phyloP scores from a whole-genome alignment of 2,888 invertebrate genomes.

The Ramazzottius varieornatus region DNA sequence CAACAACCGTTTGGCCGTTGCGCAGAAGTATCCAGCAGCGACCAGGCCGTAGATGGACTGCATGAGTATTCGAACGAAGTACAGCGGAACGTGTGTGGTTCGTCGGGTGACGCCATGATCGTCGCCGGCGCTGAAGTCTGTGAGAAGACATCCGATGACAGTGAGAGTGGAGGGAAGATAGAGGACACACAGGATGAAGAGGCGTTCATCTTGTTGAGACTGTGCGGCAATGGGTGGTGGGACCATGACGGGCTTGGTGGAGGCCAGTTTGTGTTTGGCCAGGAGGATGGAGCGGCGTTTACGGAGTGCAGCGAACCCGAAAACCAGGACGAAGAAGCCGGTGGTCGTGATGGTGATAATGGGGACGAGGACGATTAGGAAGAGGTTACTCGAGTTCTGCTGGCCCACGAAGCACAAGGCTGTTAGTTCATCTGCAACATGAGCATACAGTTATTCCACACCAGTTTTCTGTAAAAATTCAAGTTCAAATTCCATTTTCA shows the following conservation, averaged over 20 bases:
- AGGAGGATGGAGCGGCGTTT: slow-evolving; percentile 26
- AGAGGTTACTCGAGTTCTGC: slow-evolving; percentile 19
- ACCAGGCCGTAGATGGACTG: neutral
- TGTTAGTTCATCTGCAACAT: slow-evolving; percentile 23
- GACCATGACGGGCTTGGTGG: slow-evolving; percentile 24
- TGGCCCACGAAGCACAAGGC: slow-evolving; percentile 28
- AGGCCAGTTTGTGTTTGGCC: slow-evolving; percentile 14
- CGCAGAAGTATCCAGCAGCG: neutral
- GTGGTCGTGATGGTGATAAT: slow-evolving; percentile 23
- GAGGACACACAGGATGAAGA: slow-evolving; percentile 27
- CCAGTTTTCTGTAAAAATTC: too few species aligned
- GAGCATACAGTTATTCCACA: neutral
- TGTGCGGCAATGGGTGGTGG: slow-evolving; percentile 13
- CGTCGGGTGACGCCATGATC: neutral
- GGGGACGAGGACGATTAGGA: slow-evolving; percentile 25
- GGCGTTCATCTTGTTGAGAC: slow-evolving; percentile 25
- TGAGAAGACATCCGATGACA: slow-evolving; percentile 25
- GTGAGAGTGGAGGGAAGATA: slow-evolving; percentile 27
- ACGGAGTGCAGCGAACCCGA: slow-evolving; percentile 28
- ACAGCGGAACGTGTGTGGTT: neutral
- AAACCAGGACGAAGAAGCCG: slow-evolving; percentile 25
- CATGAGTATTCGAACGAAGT: neutral
- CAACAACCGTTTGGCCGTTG: too few species aligned
- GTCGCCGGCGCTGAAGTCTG: slow-evolving; percentile 22
- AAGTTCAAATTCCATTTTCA: too few species aligned